phyloP scores from a whole-genome alignment of 1,140 invertebrate species.

The Ditylenchus dipsaci region DNA sequence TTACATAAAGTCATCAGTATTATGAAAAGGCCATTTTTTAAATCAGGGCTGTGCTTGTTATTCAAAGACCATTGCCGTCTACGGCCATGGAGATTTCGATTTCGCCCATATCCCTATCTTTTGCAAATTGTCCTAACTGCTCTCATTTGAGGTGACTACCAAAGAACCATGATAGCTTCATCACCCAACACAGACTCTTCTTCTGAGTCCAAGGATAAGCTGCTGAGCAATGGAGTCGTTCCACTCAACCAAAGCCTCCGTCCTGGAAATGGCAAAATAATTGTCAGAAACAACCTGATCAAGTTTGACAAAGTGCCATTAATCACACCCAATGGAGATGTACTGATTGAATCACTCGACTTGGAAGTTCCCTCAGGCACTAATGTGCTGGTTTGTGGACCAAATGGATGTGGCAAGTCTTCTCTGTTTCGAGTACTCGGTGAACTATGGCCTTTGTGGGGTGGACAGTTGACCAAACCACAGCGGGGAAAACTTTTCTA shows the following conservation, averaged over 20 bases:
- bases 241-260: conserved; percentile 7
- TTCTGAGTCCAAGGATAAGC: too few species aligned
- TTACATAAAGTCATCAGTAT: too few species aligned
- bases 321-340: conserved; percentile 90
- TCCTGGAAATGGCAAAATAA: conserved; percentile 74
- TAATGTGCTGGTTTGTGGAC: conserved; percentile 92
- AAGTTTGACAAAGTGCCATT: conserved; percentile 15
- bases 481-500: conserved; percentile 89
- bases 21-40: too few species aligned
- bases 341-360: conserved; percentile 78
- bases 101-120: too few species aligned
- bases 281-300: conserved; percentile 76
- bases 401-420: conserved; percentile 78
- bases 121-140: too few species aligned
- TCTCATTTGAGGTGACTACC: conserved; percentile 25
- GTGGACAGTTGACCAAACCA: conserved; percentile 85
- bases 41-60: too few species aligned
- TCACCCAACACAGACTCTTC: background rate
- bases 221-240: background rate
- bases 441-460: conserved; percentile 88
- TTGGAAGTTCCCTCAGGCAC: conserved; percentile 90
- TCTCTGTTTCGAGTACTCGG: conserved; percentile 42
- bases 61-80: too few species aligned
- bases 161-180: conserved; percentile 38
- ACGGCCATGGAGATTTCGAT: too few species aligned